These are phyloP conservation scores for Malurus leucopterus DNA, from an alignment of 2,797 vertebrate species.

Conservation along the genomic window DNA sequence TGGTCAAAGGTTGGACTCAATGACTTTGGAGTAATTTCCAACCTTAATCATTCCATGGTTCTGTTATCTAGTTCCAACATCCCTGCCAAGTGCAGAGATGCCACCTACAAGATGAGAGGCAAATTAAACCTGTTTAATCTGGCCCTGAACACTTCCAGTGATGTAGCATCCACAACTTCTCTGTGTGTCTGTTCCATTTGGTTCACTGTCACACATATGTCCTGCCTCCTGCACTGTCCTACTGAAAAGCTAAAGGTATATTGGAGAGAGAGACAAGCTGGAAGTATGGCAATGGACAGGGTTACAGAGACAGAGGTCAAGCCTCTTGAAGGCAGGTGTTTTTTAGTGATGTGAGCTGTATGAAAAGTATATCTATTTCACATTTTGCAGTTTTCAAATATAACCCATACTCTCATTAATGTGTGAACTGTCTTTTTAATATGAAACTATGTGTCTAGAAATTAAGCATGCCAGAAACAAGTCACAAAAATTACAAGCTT, in stretches of 20 bases:
- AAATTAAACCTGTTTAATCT: background rate
- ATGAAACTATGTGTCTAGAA: background rate
- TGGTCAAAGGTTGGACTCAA: background rate
- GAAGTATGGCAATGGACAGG: background rate
- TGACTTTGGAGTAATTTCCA: background rate
- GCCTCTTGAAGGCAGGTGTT: background rate
- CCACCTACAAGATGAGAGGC: background rate
- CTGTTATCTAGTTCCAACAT: background rate
- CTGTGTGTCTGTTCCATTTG: background rate
- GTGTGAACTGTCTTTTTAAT: background rate
- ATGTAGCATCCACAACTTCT: background rate
- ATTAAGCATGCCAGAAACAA: background rate
- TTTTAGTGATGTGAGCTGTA: background rate
- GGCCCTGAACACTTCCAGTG: background rate
- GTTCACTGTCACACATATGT: background rate
- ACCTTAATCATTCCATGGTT: background rate
- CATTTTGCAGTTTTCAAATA: background rate
- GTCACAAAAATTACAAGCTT: background rate
- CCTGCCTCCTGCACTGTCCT: background rate
- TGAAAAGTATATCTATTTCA: background rate
- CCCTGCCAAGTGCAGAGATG: fast-evolving
- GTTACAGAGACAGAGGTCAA: background rate
- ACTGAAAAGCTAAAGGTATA: background rate
- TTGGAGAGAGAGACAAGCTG: background rate
- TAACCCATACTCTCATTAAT: background rate